phyloP scores from a whole-genome alignment of 2,113 vertebrate species.

The Gallinago paraguaiae region DNA sequence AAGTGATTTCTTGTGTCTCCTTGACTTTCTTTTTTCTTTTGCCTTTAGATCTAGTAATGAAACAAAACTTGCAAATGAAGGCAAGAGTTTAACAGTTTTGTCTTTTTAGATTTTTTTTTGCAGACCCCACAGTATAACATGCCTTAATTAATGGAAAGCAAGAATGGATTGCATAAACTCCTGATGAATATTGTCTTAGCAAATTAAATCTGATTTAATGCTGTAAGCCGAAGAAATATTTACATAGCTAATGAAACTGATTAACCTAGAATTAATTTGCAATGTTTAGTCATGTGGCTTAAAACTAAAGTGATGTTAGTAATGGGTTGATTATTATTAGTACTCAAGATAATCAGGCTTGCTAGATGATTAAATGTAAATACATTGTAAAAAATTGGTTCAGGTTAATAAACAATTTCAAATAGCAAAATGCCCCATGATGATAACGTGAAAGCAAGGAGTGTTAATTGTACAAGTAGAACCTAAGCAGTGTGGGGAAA shows the following conservation, averaged over 20 bases:
- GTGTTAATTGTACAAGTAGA: slow-evolving; percentile 24
- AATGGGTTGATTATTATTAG: slow-evolving; percentile 72
- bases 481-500: neutral
- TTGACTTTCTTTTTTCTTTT: neutral
- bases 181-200: slow-evolving; percentile 24
- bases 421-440: slow-evolving; percentile 29
- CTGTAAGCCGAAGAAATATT: slow-evolving; percentile 61
- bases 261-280: slow-evolving; percentile 67
- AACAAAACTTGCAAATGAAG: neutral
- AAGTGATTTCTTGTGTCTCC: neutral
- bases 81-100: neutral
- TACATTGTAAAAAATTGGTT: slow-evolving; percentile 45
- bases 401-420: slow-evolving; percentile 57
- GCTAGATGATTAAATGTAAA: slow-evolving; percentile 73
- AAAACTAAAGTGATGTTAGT: slow-evolving; percentile 61
- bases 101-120: neutral
- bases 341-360: slow-evolving; percentile 64
- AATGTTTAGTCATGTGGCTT: slow-evolving; percentile 50
- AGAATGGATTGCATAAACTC: slow-evolving; percentile 19
- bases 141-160: slow-evolving; percentile 14
- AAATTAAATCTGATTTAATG: slow-evolving; percentile 68
- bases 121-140: neutral
- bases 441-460: slow-evolving; percentile 25
- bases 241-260: slow-evolving; percentile 67
- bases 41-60: neutral